phyloP scores from a whole-genome alignment of 2,797 vertebrate species.

The Bovichtus diacanthus region DNA sequence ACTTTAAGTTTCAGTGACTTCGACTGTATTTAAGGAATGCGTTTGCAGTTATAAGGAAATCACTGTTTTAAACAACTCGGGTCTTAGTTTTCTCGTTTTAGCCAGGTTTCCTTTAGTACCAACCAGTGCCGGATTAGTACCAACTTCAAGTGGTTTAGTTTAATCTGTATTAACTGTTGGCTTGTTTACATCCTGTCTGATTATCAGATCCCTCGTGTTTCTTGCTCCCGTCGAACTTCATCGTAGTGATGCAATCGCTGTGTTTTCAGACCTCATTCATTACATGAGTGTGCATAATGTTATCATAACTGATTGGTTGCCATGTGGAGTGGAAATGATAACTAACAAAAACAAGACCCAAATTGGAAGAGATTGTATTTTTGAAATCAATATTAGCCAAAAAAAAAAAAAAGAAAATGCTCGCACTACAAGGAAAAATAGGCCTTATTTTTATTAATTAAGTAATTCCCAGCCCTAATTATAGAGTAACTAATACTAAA shows the following conservation, averaged over 20 bases:
- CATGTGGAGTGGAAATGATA: not conserved
- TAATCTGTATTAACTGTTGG: not conserved
- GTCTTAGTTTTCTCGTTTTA: constrained; percentile 18
- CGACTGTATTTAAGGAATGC: not conserved
- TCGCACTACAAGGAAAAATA: not conserved
- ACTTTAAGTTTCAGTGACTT: not conserved
- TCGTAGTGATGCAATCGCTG: not conserved
- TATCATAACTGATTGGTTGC: not conserved
- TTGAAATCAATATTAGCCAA: not conserved
- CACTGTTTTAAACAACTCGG: not conserved
- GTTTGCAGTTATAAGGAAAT: not conserved
- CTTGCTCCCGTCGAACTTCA: not conserved
- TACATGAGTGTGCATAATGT: not conserved
- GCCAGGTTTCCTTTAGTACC: not conserved
- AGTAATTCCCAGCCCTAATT: not conserved
- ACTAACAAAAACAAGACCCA: not conserved
- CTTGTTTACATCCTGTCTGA: constrained; percentile 21
- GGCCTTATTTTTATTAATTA: not conserved
- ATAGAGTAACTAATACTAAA: no score
- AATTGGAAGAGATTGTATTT: not conserved
- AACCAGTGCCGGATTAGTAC: not conserved
- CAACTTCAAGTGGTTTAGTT: constrained; percentile 1
- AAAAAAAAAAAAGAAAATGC: not conserved
- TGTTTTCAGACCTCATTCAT: not conserved
- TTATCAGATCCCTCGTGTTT: not conserved